Evolutionary conservation across 2,113 vertebrate species (phyloP).

Genomic region (Pseudorasbora parva): DNA sequence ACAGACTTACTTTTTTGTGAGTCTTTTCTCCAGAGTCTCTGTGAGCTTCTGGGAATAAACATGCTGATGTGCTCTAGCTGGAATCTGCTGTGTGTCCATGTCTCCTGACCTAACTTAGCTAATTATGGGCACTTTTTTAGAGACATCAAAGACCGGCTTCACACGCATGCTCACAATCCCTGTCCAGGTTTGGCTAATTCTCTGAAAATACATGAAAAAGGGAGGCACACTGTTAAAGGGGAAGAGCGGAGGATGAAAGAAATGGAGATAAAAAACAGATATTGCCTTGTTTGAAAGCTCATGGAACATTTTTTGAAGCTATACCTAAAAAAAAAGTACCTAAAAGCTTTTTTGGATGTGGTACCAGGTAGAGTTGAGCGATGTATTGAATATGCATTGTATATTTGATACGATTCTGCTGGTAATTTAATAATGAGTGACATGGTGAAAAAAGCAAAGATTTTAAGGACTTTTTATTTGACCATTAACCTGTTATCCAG

Average conservation of each 20-base stretch:
- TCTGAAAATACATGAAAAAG: not conserved
- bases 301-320: constrained; percentile 34
- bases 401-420: not conserved
- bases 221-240: not conserved
- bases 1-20: not conserved
- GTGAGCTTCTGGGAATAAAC: constrained; percentile 31
- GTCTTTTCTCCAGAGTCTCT: constrained; percentile 11
- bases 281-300: constrained; percentile 55
- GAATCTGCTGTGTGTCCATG: constrained; percentile 40
- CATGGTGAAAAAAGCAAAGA: not conserved
- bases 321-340: not conserved
- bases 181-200: not conserved
- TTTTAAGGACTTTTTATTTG: constrained; percentile 2
- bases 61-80: constrained; percentile 29
- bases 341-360: constrained; percentile 12
- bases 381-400: not conserved
- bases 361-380: not conserved
- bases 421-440: not conserved
- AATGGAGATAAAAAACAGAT: constrained; percentile 6
- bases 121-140: constrained; percentile 54
- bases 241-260: constrained; percentile 40
- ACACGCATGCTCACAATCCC: constrained; percentile 49
- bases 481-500: too few species aligned
- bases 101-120: constrained; percentile 43
- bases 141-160: constrained; percentile 61